These are phyloP conservation scores for Apotomis betuletana DNA, from an alignment of 2,888 invertebrate species.

Conservation along the genomic window DNA sequence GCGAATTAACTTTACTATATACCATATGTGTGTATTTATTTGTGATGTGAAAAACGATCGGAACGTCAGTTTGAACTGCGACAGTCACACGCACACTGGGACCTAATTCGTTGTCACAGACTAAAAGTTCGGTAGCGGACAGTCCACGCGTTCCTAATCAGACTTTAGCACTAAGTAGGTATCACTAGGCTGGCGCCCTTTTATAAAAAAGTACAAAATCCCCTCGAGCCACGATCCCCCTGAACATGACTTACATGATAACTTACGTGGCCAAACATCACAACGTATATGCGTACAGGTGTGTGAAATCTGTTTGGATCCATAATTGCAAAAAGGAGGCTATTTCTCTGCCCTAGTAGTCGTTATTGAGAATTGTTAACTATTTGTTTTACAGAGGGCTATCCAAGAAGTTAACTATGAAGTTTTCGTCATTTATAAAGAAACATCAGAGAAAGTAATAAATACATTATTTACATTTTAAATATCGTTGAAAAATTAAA, in stretches of 20 bases:
- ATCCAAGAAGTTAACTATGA: too few species aligned
- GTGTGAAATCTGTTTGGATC: conserved; percentile 52
- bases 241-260: conserved; percentile 71
- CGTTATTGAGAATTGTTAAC: background rate
- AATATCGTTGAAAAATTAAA: conserved; percentile 28
- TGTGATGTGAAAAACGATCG: background rate
- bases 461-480: conserved; percentile 24
- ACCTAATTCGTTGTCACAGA: conserved; percentile 70
- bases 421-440: background rate
- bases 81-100: conserved; percentile 48
- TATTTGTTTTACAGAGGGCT: too few species aligned
- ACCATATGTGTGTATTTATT: too few species aligned
- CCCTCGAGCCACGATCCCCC: conserved; percentile 59
- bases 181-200: conserved; percentile 13
- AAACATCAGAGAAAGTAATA: background rate
- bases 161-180: conserved; percentile 53
- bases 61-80: conserved; percentile 52
- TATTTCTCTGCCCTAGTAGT: background rate
- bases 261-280: conserved; percentile 79
- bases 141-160: conserved; percentile 64
- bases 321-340: conserved; percentile 34
- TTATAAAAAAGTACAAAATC: conserved; percentile 60
- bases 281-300: conserved; percentile 61
- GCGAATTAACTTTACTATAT: too few species aligned
- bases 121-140: conserved; percentile 34